Evolutionary conservation across 2,888 invertebrate genomes (phyloP).

Genomic region (Pelosia muscerda): DNA sequence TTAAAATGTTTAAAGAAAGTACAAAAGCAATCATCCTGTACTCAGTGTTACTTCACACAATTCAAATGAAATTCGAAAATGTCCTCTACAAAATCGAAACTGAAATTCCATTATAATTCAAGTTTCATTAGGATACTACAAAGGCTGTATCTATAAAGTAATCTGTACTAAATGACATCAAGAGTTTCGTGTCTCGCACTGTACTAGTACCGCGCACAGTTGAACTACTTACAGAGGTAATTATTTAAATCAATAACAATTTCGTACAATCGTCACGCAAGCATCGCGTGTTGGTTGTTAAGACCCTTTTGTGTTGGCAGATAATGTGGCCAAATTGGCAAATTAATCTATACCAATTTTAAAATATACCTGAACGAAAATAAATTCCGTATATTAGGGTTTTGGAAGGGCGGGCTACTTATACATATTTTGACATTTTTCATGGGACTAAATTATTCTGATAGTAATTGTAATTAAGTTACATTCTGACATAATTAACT

Average conservation of each 20-base stretch:
- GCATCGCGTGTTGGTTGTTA: conserved; percentile 55
- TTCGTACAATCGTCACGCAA: conserved; percentile 65
- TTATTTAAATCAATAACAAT: conserved; percentile 77
- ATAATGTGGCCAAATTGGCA: conserved; percentile 35
- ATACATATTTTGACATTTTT: too few relatives aligned
- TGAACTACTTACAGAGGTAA: conserved; percentile 54
- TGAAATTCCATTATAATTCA: background rate
- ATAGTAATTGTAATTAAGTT: too few relatives aligned
- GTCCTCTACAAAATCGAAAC: background rate
- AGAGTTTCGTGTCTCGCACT: conserved; percentile 34
- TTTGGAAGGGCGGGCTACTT: too few relatives aligned
- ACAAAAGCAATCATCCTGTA: background rate
- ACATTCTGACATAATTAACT: too few relatives aligned
- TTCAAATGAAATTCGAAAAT: background rate
- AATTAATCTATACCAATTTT: conserved; percentile 10
- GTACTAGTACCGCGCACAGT: conserved; percentile 40
- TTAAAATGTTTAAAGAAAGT: background rate
- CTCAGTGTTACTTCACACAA: background rate
- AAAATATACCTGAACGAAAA: conserved; percentile 5
- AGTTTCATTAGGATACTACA: conserved; percentile 31
- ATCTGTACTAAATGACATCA: conserved; percentile 31
- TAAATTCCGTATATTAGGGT: background rate
- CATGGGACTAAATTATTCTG: too few relatives aligned
- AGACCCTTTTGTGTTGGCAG: conserved; percentile 28
- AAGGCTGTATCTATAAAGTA: conserved; percentile 19